phyloP scores from a whole-genome alignment of 2,797 vertebrate species.

The Takifugu rubripes region DNA sequence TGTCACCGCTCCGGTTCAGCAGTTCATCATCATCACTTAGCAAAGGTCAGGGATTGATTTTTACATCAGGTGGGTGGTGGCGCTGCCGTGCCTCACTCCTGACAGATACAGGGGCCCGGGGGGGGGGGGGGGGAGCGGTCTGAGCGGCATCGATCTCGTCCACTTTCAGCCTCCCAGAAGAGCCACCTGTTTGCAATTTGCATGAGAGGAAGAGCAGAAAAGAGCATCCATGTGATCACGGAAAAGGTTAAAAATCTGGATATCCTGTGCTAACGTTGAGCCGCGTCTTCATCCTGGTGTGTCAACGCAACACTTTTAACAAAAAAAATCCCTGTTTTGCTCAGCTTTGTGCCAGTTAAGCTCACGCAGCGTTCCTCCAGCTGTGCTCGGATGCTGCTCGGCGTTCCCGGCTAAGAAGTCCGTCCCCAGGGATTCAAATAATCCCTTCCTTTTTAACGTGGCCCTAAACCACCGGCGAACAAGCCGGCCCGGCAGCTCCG shows the following conservation, averaged over 20 bases:
- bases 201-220: conserved; percentile 1
- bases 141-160: conserved; percentile 1
- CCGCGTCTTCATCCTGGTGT: conserved; percentile 4
- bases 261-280: not conserved
- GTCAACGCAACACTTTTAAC: conserved; percentile 11
- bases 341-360: no score
- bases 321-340: not conserved
- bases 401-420: conserved; percentile 35
- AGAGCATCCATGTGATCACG: not conserved
- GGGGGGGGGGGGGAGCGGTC: not conserved
- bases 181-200: conserved; percentile 4
- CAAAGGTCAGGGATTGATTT: conserved; percentile 5
- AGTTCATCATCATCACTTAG: not conserved
- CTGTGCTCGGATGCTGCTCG: conserved; percentile 35
- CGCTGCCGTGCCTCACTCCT: conserved; percentile 4
- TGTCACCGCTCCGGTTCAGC: conserved; percentile 1
- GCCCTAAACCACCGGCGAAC: conserved; percentile 34
- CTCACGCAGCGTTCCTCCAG: conserved; percentile 12
- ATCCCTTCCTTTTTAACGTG: conserved; percentile 42
- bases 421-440: conserved; percentile 39
- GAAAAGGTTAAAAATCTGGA: no score
- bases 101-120: conserved; percentile 22
- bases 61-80: conserved; percentile 4
- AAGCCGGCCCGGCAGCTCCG: conserved; percentile 30
- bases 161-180: conserved; percentile 5